Percentiles rank a stretch among this genome's conserved stretches.
phyloP scores from a whole-genome alignment of 2,888 invertebrate species.

The Drosophila rellima region DNA sequence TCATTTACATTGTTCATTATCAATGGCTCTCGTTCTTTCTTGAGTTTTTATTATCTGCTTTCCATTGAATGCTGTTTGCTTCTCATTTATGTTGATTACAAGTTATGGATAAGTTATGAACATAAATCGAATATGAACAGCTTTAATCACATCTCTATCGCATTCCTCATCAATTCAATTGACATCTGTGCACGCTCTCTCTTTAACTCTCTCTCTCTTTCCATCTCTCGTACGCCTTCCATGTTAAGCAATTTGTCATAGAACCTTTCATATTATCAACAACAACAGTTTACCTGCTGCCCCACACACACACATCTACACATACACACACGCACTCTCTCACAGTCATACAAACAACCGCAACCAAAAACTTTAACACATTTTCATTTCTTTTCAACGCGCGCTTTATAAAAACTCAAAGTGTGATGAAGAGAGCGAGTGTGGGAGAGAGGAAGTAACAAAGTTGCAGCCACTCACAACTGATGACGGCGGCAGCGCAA shows the following conservation, averaged over 20 bases:
- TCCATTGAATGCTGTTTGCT: neutral
- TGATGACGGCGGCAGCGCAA: neutral
- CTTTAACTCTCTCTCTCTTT: too few species aligned
- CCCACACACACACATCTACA: conserved; percentile 1
- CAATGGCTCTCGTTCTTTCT: neutral
- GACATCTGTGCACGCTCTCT: conserved; percentile 2
- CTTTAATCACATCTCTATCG: conserved; percentile 5
- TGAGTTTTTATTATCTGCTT: neutral
- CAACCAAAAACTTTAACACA: conserved; percentile 61
- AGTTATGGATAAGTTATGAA: conserved; percentile 8
- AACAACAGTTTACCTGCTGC: conserved; percentile 4
- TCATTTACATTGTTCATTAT: conserved; percentile 18
- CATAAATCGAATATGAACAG: neutral
- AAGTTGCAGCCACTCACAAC: conserved; percentile 56
- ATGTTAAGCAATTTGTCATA: conserved; percentile 32
- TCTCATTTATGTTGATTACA: conserved; percentile 1
- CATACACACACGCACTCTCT: conserved; percentile 8
- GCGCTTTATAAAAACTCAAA: conserved; percentile 27
- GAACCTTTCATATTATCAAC: conserved; percentile 23
- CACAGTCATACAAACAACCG: conserved; percentile 5
- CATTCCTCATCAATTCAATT: conserved; percentile 14
- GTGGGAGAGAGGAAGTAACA: conserved; percentile 29
- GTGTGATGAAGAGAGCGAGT: neutral
- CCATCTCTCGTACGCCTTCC: neutral
- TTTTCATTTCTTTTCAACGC: conserved; percentile 73